A percentile compares a stretch with the other conserved stretches of the same genome.
These are phyloP conservation scores for Hydropotes inermis DNA, from an alignment of 2,113 vertebrate genomes.

Conservation along the genomic window DNA sequence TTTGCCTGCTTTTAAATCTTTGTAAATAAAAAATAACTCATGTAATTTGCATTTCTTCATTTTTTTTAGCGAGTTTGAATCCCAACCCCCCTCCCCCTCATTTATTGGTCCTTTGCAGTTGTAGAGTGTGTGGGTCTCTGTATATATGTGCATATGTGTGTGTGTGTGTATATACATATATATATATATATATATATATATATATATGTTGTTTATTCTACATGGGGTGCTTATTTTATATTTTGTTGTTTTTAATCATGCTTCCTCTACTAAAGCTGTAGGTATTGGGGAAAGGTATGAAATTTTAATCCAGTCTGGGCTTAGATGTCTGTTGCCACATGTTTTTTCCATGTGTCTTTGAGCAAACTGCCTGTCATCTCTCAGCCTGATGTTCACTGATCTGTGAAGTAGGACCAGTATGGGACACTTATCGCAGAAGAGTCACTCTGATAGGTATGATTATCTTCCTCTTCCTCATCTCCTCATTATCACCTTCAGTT, in stretches of 20 bases:
- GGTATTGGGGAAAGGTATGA: neutral
- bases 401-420: neutral
- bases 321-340: neutral
- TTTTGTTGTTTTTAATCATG: neutral
- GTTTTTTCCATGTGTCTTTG: neutral
- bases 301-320: neutral
- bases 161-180: too few species aligned
- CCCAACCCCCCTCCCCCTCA: fast-evolving
- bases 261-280: neutral
- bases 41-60: neutral
- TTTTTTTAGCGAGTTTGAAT: neutral
- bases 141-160: neutral
- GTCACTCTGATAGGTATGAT: neutral
- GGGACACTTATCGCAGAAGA: neutral
- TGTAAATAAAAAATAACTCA: neutral
- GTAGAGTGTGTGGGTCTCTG: neutral
- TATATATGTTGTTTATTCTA: neutral
- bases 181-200: neutral
- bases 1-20: neutral
- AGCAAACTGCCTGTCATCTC: neutral
- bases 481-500: neutral
- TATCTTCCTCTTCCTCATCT: neutral
- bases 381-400: neutral
- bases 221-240: neutral
- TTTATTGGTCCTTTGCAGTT: neutral